Evolutionary conservation across 2,797 vertebrate species (phyloP).

Genomic region (Lagocephalus sceleratus): DNA sequence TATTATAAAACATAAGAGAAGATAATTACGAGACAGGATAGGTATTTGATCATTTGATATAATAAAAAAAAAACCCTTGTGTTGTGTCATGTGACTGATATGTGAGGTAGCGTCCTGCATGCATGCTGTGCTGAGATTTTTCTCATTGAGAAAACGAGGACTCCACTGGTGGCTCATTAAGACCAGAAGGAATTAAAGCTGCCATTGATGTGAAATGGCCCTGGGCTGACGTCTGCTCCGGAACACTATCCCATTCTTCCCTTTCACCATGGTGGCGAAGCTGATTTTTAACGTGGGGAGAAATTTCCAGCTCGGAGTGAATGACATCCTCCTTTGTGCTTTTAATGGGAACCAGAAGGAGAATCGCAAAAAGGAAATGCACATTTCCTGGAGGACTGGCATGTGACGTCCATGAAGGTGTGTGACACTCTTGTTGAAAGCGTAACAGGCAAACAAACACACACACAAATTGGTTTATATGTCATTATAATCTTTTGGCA

Average conservation of each 20-base stretch:
- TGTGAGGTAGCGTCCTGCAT: too few relatives aligned
- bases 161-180: conserved; percentile 1
- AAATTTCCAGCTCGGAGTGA: conserved; percentile 22
- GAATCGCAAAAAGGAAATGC: conserved; percentile 57
- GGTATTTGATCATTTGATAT: too few relatives aligned
- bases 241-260: background rate
- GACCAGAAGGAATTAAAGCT: background rate
- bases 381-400: conserved; percentile 61
- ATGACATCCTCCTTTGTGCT: conserved; percentile 50
- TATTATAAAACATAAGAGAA: conserved; percentile 13
- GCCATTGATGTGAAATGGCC: background rate
- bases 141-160: too few relatives aligned
- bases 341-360: conserved; percentile 65
- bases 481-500: too few relatives aligned
- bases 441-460: background rate
- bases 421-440: conserved; percentile 16
- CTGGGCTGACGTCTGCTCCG: background rate
- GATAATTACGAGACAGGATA: conserved; percentile 11
- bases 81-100: too few relatives aligned
- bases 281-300: conserved; percentile 28
- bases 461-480: too few relatives aligned
- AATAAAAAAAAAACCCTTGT: too few relatives aligned
- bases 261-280: background rate
- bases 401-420: conserved; percentile 49
- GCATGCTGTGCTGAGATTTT: too few relatives aligned